Evolutionary conservation across 1,140 invertebrate genomes (phyloP), one percentile per base, ranked within the genome.

Genomic region (Trichonephila clavata): DNA sequence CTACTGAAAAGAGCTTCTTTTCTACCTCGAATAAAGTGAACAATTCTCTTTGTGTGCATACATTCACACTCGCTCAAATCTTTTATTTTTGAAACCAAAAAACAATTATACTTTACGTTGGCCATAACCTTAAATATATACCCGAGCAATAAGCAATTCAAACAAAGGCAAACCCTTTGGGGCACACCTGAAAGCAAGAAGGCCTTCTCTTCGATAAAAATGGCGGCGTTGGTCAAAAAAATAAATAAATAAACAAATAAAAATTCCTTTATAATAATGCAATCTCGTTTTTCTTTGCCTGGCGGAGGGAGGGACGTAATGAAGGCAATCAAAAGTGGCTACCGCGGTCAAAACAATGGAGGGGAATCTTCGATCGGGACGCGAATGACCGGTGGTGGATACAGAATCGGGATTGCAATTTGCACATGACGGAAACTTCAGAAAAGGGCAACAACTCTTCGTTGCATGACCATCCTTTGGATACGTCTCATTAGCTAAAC

Each of bases 181-280:
- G 43, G 80, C 32, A 50, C 39, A 43, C 80, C 39, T 43, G 39
- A 39, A 50, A n/a, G 80, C 80, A 20, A 57, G 43, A 81, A 43
- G 57, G 16, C 21, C n/a, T 59, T 84, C 50, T 84, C n/a, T 59
- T 84, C 83, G 3, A 84, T 16, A 21, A 24, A 57, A 84, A 60
- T 24, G 50, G n/a, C n/a, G n/a, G 39, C 83, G 83, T 24, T 32
- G 71, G 27, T 39, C 32, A 24, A 39, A 71, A 27, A 77, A 84
- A n/a, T n/a, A 59, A 84, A 24, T 84, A 84, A 84, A 84, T n/a
- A 84, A 84, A 84, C 83, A 59, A 59, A 84, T 84, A 60, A n/a
- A 59, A 24, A 59, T 84, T 60, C 50, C 83, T 59, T 10, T 59
- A 39, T 77, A 32, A 77, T 77, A 84, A 84, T 60, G 83, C 57